Percentiles rank a stretch among this genome's conserved stretches.
These are phyloP conservation scores for Ptiloglossa arizonensis DNA, from an alignment of 1,140 invertebrate species.

Conservation along the genomic window DNA sequence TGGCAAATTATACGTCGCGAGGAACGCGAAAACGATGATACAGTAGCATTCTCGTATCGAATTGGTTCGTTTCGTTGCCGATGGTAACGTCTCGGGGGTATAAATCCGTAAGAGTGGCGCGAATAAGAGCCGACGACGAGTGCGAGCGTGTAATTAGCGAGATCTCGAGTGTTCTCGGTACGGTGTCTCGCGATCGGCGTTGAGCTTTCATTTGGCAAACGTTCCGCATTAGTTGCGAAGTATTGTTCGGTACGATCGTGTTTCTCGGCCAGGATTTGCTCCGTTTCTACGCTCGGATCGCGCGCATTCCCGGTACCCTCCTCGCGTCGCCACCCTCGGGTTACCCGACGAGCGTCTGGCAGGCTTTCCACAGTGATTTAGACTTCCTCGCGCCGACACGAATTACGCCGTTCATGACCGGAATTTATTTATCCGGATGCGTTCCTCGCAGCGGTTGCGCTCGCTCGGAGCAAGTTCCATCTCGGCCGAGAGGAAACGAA, in stretches of 20 bases:
- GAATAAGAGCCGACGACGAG: not conserved
- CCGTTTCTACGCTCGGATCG: not conserved
- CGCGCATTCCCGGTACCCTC: not conserved
- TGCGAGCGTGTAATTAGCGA: constrained; percentile 14
- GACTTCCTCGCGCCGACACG: constrained; percentile 59
- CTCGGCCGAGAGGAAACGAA: not conserved
- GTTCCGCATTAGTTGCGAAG: constrained; percentile 37
- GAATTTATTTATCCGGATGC: constrained; percentile 70
- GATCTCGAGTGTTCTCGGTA: constrained; percentile 16
- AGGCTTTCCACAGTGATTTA: constrained; percentile 69
- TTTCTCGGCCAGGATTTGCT: not conserved
- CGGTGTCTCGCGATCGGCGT: constrained; percentile 18
- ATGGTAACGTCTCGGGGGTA: too few relatives aligned
- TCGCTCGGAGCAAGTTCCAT: not conserved
- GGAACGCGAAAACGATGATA: too few relatives aligned
- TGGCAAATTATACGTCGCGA: too few relatives aligned
- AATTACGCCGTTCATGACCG: constrained; percentile 71
- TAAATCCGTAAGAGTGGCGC: not conserved
- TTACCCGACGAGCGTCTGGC: constrained; percentile 11
- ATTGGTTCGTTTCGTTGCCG: too few relatives aligned
- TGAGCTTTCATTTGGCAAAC: constrained; percentile 49
- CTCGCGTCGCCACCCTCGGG: constrained; percentile 26
- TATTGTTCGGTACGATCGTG: constrained; percentile 37
- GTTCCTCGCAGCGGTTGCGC: constrained; percentile 1
- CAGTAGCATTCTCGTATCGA: too few relatives aligned